These are phyloP conservation scores for Hydra vulgaris DNA, from an alignment of 30 jellyfish, hydroid and myxozoan genomes.

Conservation along the genomic window DNA sequence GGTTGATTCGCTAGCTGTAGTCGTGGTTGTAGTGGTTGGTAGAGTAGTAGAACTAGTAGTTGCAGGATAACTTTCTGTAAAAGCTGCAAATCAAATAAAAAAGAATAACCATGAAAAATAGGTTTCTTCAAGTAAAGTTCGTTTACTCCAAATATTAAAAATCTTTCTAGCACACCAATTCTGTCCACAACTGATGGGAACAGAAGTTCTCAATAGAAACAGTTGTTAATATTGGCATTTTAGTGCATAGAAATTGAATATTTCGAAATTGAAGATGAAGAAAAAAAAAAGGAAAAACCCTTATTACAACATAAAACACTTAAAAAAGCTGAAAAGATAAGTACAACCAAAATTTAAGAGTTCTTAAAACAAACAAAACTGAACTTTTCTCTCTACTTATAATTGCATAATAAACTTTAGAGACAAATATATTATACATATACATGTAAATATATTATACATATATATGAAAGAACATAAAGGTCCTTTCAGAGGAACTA, in stretches of 20 bases:
- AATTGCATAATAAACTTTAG: too few relatives aligned
- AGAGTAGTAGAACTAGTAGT: not conserved
- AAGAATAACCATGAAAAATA: not conserved
- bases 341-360: too few relatives aligned
- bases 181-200: not conserved
- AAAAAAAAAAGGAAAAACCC: not conserved
- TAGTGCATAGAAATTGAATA: not conserved
- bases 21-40: not conserved
- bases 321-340: too few relatives aligned
- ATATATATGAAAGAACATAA: too few relatives aligned
- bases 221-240: not conserved
- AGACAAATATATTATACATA: too few relatives aligned
- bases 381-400: too few relatives aligned
- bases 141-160: not conserved
- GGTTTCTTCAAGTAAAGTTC: not conserved
- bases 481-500: too few relatives aligned
- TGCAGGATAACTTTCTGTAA: not conserved
- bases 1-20: not conserved
- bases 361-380: too few relatives aligned
- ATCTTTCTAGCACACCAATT: not conserved
- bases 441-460: too few relatives aligned
- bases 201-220: not conserved
- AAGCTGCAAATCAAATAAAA: not conserved
- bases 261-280: too few relatives aligned
- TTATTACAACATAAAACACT: not conserved